Evolutionary conservation across 2,113 vertebrate genomes (phyloP), one percentile per base, ranked within the genome.

Genomic region (Brachypodius melanocephalos): DNA sequence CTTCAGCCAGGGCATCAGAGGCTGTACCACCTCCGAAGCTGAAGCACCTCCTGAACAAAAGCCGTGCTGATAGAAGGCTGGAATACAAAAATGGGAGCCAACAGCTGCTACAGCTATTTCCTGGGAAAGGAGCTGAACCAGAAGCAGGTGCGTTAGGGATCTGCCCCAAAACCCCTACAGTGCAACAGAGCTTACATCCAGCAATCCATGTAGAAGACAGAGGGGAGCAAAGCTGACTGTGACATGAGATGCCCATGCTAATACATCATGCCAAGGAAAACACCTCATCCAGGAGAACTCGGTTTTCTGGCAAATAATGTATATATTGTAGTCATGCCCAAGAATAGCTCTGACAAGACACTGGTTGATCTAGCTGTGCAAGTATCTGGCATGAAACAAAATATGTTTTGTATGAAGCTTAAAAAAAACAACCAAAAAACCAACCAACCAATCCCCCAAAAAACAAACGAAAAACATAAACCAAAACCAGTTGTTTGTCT

Each of bases 61-160:
- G 16, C 57, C 28, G 52, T 15, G 19, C 52, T 85, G 73, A 68
- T 91, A n/a, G 22, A 93, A 87, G 48, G 77, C 2, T 85, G 57
- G 52, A 85, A 69, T 28, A 82, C 57, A 71, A 68, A 65, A 68
- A 75, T 10, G 66, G 54, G 62, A 94, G 54, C 58, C 43, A 75
- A 78, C 51, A 89, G 69, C 77, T 89, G 66, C 62, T 82, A n/a
- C 10, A 68, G 58, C 74, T 65, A 24, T 65, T 96, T 93, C 74
- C 69, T 52, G 7, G 19, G 69, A 85, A 78, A 82, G 57, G 48
- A 84, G 54, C 34, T 48, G 61, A 91, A 81, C 40, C 45, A 92
- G 73, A 82, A 94, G 55, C 75, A 79, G 75, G 26, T 89, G 80
- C 14, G 7, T 55, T 19, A 43, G 36, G 32, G 26, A 83, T 86